phyloP scores from a whole-genome alignment of 1,140 invertebrate genomes.

The Papilio aristodemus region DNA sequence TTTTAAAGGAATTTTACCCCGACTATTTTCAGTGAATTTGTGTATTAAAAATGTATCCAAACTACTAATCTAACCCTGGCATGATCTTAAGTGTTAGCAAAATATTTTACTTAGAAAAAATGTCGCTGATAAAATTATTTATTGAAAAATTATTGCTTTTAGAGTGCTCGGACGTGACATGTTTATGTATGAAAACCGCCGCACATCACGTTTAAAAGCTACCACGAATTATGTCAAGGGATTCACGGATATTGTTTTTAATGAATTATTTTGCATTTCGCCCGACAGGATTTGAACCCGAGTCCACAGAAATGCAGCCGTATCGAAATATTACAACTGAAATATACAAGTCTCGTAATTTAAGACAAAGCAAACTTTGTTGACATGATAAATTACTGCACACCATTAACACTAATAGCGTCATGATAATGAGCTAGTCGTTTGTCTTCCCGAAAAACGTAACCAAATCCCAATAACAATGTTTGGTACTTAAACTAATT shows the following conservation, averaged over 20 bases:
- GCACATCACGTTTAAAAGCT: background rate
- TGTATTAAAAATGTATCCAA: too few relatives aligned
- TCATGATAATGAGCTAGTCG: constrained; percentile 10
- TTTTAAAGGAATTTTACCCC: too few relatives aligned
- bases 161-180: constrained; percentile 1
- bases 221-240: background rate
- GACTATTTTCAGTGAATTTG: too few relatives aligned
- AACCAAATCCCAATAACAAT: background rate
- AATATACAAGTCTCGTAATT: background rate
- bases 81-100: too few relatives aligned
- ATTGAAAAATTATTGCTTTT: background rate
- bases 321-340: background rate
- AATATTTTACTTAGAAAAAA: too few relatives aligned
- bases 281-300: too few relatives aligned
- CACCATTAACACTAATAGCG: background rate
- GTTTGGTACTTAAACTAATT: constrained; percentile 4
- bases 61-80: too few relatives aligned
- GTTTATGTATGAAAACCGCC: background rate
- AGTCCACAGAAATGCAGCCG: too few relatives aligned
- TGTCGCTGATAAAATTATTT: background rate
- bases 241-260: too few relatives aligned
- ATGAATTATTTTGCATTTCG: too few relatives aligned
- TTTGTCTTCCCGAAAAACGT: constrained; percentile 18
- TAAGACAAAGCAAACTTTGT: background rate
- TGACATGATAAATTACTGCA: constrained; percentile 6